These are phyloP conservation scores for Lasioglossum malachurum DNA, from an alignment of 2,888 invertebrate genomes.

Conservation along the genomic window DNA sequence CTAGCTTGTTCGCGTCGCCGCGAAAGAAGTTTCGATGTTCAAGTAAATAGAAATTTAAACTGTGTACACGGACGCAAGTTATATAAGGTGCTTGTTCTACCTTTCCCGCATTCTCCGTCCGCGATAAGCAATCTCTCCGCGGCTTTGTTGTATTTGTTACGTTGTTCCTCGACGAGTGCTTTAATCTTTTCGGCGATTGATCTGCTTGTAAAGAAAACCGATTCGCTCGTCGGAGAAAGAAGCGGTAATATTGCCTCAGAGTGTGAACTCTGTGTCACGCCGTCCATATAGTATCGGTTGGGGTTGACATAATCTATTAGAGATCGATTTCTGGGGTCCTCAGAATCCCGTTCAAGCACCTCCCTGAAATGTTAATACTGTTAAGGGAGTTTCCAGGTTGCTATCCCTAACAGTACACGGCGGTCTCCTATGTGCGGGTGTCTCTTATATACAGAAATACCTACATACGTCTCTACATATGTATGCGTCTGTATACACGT, in stretches of 20 bases:
- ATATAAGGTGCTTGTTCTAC: constrained; percentile 42
- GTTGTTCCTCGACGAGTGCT: background rate
- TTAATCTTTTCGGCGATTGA: background rate
- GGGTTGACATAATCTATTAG: constrained; percentile 65
- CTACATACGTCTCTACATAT: background rate
- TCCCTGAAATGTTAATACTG: constrained; percentile 80
- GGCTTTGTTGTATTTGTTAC: background rate
- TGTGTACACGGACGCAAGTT: constrained; percentile 52
- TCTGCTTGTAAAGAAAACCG: background rate
- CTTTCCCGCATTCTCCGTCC: constrained; percentile 13
- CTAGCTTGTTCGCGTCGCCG: constrained; percentile 40
- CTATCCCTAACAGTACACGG: constrained; percentile 45
- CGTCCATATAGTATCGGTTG: constrained; percentile 22
- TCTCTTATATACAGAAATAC: constrained; percentile 40
- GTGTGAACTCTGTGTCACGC: constrained; percentile 23
- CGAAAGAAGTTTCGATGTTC: constrained; percentile 54
- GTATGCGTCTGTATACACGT: background rate
- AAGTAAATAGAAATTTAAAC: constrained; percentile 74
- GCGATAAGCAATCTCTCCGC: constrained; percentile 1
- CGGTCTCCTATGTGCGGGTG: constrained; percentile 21
- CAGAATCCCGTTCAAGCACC: constrained; percentile 66
- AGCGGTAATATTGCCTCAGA: background rate
- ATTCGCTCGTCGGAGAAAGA: background rate
- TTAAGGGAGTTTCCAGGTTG: constrained; percentile 78
- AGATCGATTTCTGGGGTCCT: constrained; percentile 68